A percentile compares a stretch with the other conserved stretches of the same genome.
phyloP scores from a whole-genome alignment of 2,888 invertebrate species.

The Mythimna lalbum region DNA sequence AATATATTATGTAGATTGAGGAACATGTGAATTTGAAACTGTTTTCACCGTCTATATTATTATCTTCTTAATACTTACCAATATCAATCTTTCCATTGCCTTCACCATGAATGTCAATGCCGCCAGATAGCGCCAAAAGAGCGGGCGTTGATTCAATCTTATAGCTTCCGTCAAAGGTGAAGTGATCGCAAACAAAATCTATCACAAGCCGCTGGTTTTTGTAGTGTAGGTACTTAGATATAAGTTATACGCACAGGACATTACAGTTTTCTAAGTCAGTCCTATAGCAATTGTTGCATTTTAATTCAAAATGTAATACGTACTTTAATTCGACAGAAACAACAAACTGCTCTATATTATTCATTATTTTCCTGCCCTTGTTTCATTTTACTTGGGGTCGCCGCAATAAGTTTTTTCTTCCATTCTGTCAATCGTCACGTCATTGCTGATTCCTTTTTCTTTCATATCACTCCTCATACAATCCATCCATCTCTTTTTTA shows the following conservation, averaged over 20 bases:
- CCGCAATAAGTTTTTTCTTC: background rate
- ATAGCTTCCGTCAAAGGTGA: slow-evolving; percentile 31
- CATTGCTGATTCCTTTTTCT: no score
- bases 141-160: slow-evolving; percentile 34
- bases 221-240: no score
- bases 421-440: background rate
- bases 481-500: no score
- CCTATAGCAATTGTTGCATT: slow-evolving; percentile 5
- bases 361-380: no score
- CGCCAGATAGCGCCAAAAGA: slow-evolving; percentile 40
- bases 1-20: no score
- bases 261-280: slow-evolving; percentile 3
- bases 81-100: slow-evolving; percentile 31
- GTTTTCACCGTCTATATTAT: background rate
- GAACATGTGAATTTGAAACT: no score
- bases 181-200: slow-evolving; percentile 37
- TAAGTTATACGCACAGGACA: no score
- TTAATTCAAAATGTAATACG: background rate
- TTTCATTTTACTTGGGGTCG: no score
- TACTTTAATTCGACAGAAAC: background rate
- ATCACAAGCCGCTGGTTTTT: background rate
- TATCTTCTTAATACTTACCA: slow-evolving; percentile 32
- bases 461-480: no score
- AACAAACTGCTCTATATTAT: background rate
- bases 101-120: slow-evolving; percentile 51